These are phyloP conservation scores for Drosophila malerkotliana DNA, from an alignment of 1,140 invertebrate genomes.

Conservation along the genomic window DNA sequence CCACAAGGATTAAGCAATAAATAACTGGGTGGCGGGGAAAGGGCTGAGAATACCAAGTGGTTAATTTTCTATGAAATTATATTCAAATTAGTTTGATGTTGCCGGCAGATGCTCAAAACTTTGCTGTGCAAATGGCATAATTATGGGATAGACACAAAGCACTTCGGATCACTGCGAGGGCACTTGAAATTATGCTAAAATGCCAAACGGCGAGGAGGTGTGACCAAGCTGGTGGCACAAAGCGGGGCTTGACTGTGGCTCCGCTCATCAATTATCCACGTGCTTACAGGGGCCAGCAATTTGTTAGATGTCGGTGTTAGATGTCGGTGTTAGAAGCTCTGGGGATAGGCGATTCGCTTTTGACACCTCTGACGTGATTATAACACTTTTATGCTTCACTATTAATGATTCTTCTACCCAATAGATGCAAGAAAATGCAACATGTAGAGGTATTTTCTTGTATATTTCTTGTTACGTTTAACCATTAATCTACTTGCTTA, in stretches of 20 bases:
- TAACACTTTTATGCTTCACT: conserved; percentile 75
- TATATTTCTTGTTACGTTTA: background rate
- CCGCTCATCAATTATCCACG: conserved; percentile 77
- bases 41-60: background rate
- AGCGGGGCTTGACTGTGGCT: conserved; percentile 44
- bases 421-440: conserved; percentile 13
- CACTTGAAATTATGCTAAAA: conserved; percentile 79
- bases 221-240: conserved; percentile 22
- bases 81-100: conserved; percentile 81
- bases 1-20: conserved; percentile 79
- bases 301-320: conserved; percentile 73
- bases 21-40: conserved; percentile 40
- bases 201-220: conserved; percentile 50
- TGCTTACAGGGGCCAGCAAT: conserved; percentile 68
- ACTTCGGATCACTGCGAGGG: conserved; percentile 49
- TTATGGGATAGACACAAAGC: conserved; percentile 64
- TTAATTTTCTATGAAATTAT: conserved; percentile 77
- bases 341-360: conserved; percentile 37
- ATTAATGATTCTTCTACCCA: conserved; percentile 68
- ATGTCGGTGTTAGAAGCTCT: conserved; percentile 32
- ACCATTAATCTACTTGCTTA: too few relatives aligned
- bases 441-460: background rate
- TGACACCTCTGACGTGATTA: conserved; percentile 79
- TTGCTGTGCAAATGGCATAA: conserved; percentile 66
- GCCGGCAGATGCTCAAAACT: conserved; percentile 44